phyloP scores from a whole-genome alignment of 2,113 vertebrate species.

The Dicerorhinus sumatrensis region DNA sequence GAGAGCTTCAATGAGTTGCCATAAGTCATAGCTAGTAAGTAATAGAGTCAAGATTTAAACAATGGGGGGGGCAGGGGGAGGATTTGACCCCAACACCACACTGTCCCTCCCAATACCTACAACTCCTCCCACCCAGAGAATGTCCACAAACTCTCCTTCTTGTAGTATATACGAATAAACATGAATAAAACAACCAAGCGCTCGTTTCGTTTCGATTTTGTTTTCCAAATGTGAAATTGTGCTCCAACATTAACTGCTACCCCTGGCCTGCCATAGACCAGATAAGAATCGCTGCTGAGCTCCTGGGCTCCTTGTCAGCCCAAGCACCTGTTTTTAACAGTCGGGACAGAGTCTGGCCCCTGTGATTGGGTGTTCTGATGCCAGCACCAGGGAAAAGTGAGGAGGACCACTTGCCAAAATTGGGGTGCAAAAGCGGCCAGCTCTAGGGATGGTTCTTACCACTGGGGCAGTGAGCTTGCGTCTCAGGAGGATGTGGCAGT shows the following conservation, averaged over 20 bases:
- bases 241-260: rapidly evolving
- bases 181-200: neutral
- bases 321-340: neutral
- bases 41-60: neutral
- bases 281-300: neutral
- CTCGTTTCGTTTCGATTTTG: neutral
- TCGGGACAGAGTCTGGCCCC: no score
- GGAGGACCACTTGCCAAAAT: neutral
- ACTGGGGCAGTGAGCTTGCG: slow-evolving; percentile 82
- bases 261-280: neutral
- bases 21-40: neutral
- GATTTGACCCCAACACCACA: neutral
- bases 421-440: neutral
- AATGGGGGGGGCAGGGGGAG: neutral
- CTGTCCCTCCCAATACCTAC: neutral
- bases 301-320: neutral
- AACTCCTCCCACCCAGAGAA: neutral
- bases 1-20: neutral
- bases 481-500: slow-evolving; percentile 87
- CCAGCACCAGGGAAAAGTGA: rapidly evolving
- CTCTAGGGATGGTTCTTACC: slow-evolving; percentile 81
- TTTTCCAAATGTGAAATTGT: neutral
- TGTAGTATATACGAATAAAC: neutral
- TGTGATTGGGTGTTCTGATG: neutral
- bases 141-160: neutral